These are phyloP conservation scores for Parnassius mnemosyne DNA, from an alignment of 2,888 invertebrate species.

Conservation along the genomic window DNA sequence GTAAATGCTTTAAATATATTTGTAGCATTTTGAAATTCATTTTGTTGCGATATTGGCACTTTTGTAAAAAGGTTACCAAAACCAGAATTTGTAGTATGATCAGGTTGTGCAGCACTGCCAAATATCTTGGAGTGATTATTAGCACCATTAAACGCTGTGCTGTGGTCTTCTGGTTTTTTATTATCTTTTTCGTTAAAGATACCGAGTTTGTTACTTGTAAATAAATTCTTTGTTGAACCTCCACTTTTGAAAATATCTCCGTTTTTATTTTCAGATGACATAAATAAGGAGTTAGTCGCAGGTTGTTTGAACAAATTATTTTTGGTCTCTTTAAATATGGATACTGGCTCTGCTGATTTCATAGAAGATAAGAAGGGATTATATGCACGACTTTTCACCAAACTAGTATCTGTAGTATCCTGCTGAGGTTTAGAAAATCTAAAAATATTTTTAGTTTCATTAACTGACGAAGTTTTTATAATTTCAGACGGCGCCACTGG, in stretches of 20 bases:
- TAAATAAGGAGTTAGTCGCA: slow-evolving; percentile 38
- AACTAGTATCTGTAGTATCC: slow-evolving; percentile 37
- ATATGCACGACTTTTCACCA: not conserved
- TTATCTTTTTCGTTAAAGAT: slow-evolving; percentile 31
- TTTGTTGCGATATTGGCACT: slow-evolving; percentile 14
- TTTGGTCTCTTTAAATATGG: slow-evolving; percentile 39
- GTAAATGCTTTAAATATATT: slow-evolving; percentile 54
- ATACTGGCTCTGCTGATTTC: not conserved
- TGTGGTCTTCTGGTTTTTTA: slow-evolving; percentile 10
- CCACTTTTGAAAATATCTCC: slow-evolving; percentile 14
- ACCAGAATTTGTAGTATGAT: not conserved
- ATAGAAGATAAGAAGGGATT: slow-evolving; percentile 7
- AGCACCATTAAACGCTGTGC: slow-evolving; percentile 10
- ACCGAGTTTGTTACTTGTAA: slow-evolving; percentile 33
- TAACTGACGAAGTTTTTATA: slow-evolving; percentile 57
- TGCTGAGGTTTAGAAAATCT: slow-evolving; percentile 66
- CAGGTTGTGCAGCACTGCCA: not conserved
- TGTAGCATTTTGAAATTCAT: slow-evolving; percentile 32
- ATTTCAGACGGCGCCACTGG: slow-evolving; percentile 55
- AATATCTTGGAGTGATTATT: slow-evolving; percentile 9
- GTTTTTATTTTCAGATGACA: slow-evolving; percentile 27
- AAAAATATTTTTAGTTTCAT: slow-evolving; percentile 53
- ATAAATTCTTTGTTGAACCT: slow-evolving; percentile 35
- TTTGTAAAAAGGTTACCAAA: slow-evolving; percentile 9
- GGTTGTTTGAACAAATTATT: slow-evolving; percentile 34